Evolutionary conservation across 2,113 vertebrate species (phyloP).

Genomic region (Rhinolophus sinicus): DNA sequence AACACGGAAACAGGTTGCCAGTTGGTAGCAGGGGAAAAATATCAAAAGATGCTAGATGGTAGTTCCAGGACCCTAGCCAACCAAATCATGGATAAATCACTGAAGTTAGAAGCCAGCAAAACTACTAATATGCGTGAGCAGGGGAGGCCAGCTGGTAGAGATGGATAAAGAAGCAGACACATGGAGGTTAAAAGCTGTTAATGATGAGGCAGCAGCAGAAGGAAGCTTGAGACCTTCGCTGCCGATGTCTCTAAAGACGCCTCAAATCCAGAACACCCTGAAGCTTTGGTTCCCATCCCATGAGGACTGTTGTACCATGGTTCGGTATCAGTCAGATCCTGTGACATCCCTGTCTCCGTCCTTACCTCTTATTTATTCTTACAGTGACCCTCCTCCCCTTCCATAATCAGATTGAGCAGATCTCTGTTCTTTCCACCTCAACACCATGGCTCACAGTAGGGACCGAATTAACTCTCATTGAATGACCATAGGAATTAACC

Average conservation of each 20-base stretch:
- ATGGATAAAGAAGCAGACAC: neutral
- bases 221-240: neutral
- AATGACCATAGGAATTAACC: neutral
- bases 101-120: neutral
- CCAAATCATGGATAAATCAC: neutral
- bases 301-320: neutral
- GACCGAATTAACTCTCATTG: neutral
- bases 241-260: neutral
- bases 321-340: neutral
- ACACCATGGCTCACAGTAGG: neutral
- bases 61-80: neutral
- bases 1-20: constrained; percentile 17
- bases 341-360: neutral
- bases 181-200: neutral
- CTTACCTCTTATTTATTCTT: constrained; percentile 2
- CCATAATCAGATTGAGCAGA: neutral
- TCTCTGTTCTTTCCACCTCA: neutral
- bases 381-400: neutral
- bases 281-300: neutral
- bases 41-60: neutral
- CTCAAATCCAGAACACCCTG: neutral
- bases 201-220: neutral
- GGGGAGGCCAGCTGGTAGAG: neutral
- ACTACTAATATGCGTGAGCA: neutral
- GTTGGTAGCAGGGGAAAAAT: neutral